phyloP scores from a whole-genome alignment of 1,140 invertebrate genomes.

The Hestina assimilis region DNA sequence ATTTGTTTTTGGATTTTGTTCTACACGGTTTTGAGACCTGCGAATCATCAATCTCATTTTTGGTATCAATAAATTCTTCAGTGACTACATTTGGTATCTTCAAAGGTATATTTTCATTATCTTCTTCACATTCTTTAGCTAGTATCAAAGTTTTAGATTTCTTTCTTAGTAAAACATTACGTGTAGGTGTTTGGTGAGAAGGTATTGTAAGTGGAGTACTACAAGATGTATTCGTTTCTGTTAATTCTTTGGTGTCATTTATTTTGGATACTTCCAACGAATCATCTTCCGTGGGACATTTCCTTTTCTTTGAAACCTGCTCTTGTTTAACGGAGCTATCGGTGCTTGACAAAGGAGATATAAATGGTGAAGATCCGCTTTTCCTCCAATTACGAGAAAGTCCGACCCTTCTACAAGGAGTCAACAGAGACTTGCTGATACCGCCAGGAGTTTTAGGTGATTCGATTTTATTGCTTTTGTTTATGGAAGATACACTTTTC shows the following conservation, averaged over 20 bases:
- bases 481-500: conserved; percentile 15
- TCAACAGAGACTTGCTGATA: conserved; percentile 64
- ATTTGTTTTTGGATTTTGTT: conserved; percentile 30
- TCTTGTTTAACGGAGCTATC: conserved; percentile 27
- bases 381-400: conserved; percentile 64
- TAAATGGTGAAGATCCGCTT: conserved; percentile 56
- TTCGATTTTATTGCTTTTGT: conserved; percentile 37
- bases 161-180: conserved; percentile 33
- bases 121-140: conserved; percentile 11
- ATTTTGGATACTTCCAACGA: background rate
- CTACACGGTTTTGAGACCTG: conserved; percentile 30
- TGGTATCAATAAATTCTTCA: background rate
- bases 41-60: background rate
- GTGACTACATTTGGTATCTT: background rate
- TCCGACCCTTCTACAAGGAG: conserved; percentile 62
- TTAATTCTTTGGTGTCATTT: background rate
- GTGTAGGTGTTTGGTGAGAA: conserved; percentile 40
- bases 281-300: too few relatives aligned
- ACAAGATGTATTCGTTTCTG: background rate
- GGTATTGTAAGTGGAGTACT: conserved; percentile 25
- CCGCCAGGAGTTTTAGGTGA: conserved; percentile 69
- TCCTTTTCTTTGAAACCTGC: conserved; percentile 37
- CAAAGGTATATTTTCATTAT: conserved; percentile 6
- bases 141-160: conserved; percentile 48
- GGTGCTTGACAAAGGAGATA: conserved; percentile 48